These are phyloP conservation scores for Ooceraea biroi DNA, from an alignment of 1,140 invertebrate species.

Conservation along the genomic window DNA sequence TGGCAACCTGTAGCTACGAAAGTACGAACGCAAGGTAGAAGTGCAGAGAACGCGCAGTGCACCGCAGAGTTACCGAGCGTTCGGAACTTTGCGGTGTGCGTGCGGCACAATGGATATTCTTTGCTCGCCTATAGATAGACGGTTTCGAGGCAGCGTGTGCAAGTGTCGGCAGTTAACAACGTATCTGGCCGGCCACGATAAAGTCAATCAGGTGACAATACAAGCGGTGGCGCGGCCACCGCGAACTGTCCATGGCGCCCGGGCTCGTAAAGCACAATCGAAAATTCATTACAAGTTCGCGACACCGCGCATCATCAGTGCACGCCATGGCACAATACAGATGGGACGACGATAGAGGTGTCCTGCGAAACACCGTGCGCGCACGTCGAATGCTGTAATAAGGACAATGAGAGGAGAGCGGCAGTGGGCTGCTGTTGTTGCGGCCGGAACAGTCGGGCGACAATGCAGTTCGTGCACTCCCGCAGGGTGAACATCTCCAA, in stretches of 20 bases:
- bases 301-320: constrained; percentile 34
- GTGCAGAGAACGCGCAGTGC: too few relatives aligned
- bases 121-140: constrained; percentile 43
- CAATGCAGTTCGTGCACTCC: background rate
- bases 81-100: constrained; percentile 37
- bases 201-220: constrained; percentile 60
- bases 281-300: constrained; percentile 61
- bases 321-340: constrained; percentile 21
- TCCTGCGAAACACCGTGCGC: constrained; percentile 14
- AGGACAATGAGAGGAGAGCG: constrained; percentile 34
- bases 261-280: constrained; percentile 57
- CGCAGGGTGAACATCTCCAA: background rate
- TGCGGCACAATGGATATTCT: constrained; percentile 41
- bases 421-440: background rate
- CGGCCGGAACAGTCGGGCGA: background rate
- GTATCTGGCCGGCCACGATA: constrained; percentile 46
- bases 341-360: constrained; percentile 45
- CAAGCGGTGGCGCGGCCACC: background rate
- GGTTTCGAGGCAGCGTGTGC: constrained; percentile 37
- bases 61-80: background rate
- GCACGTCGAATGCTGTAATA: background rate
- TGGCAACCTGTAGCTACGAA: constrained; percentile 23
- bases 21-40: too few relatives aligned
- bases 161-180: constrained; percentile 35
- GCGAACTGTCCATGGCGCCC: background rate